These are phyloP conservation scores for Orientallactaga sibirica DNA, from an alignment of 2,797 vertebrate genomes.

Conservation along the genomic window DNA sequence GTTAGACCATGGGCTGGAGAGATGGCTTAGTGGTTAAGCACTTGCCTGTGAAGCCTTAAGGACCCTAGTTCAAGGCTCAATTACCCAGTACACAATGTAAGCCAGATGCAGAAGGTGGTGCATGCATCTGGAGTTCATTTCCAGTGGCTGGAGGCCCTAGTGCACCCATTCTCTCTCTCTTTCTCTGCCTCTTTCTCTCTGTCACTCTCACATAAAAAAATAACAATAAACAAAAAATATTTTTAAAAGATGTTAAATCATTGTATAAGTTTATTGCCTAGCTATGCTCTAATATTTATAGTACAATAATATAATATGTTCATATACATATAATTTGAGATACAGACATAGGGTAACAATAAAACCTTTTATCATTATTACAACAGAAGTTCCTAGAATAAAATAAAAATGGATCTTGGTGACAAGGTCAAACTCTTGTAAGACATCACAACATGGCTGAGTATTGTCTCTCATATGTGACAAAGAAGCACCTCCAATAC, in stretches of 20 bases:
- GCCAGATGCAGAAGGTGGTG: too few species aligned
- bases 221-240: too few species aligned
- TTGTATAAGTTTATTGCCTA: constrained; percentile 49
- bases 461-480: constrained; percentile 71
- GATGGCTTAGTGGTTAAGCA: too few species aligned
- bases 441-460: constrained; percentile 68
- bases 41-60: too few species aligned
- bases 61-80: too few species aligned
- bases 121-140: too few species aligned
- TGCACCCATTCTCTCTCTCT: too few species aligned
- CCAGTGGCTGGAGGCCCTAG: too few species aligned
- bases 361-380: constrained; percentile 81
- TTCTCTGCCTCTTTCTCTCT: too few species aligned
- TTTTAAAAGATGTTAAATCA: neutral
- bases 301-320: constrained; percentile 51
- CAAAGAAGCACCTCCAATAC: constrained; percentile 75
- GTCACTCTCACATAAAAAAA: too few species aligned
- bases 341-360: constrained; percentile 51
- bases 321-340: constrained; percentile 73
- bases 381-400: constrained; percentile 65
- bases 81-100: too few species aligned
- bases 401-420: constrained; percentile 73
- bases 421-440: constrained; percentile 66
- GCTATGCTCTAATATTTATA: constrained; percentile 7
- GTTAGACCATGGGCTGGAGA: too few species aligned